Evolutionary conservation across 2,113 vertebrate species (phyloP), one percentile per base, ranked within the genome.

Genomic region (Notiomystis cincta): DNA sequence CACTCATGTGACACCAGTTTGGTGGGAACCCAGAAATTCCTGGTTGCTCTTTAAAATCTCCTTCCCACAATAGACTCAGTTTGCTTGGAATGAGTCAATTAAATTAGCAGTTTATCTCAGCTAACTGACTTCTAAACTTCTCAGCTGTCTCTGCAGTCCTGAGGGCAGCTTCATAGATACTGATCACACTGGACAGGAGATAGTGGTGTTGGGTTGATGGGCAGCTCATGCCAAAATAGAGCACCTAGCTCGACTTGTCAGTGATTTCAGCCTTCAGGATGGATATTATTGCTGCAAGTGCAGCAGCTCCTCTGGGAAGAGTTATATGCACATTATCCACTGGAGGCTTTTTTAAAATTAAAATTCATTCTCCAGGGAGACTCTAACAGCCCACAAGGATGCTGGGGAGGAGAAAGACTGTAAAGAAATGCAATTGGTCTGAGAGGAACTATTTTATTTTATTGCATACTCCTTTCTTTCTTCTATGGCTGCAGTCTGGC

Each of bases 201-300:
- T 5, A 21, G 48, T 0, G 5, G 57, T 0, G 0, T 8, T 47
- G 72, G 45, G 40, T 40, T 79, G 67, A 54, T 14, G 50, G 62
- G 79, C 53, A 82, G 62, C 48, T 50, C 18, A 4, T 53, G 37
- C 87, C 2, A 3, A 53, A 94, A 45, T 13, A 65, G 37, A 82
- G 23, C 57, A 89, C 84, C 90, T 87, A 31, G 58, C 58, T 90
- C 54, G 20, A 4, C 57, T 54, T 89, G 87, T 78, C 89, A 79
- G 78, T 50, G n/a, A 62, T 91, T 94, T 82, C 75, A 80, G 73
- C 73, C 84, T 69, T 35, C n/a, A 79, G 82, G 57, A 66, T 69
- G 66, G 73, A 81, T 58, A 58, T 62, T 35, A 50, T 25, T 86
- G 54, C 71, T 92, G 60, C 67, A 81, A 90, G 47, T 18, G 37